phyloP scores from a whole-genome alignment of 2,113 vertebrate species.

The Microcebus jonahi region DNA sequence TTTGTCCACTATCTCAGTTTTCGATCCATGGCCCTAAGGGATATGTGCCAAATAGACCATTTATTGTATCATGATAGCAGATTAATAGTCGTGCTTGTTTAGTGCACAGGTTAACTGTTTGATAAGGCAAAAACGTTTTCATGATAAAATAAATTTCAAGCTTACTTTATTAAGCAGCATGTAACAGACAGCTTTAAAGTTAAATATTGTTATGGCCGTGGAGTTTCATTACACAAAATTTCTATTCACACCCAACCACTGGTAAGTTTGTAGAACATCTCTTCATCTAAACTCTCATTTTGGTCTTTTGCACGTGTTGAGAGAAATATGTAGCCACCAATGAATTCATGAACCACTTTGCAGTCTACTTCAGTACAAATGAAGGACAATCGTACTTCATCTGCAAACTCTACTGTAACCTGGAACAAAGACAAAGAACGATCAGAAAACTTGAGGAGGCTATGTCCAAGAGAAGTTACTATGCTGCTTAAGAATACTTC shows the following conservation, averaged over 20 bases:
- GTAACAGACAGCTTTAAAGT: conserved; percentile 86
- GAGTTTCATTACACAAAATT: conserved; percentile 67
- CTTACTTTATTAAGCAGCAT: conserved; percentile 91
- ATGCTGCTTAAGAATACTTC: neutral
- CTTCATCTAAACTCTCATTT: conserved; percentile 98
- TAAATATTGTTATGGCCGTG: conserved; percentile 84
- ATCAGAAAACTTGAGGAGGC: neutral
- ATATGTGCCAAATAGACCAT: conserved; percentile 33
- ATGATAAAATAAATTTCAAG: conserved; percentile 87
- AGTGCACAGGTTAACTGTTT: conserved; percentile 86
- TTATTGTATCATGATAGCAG: conserved; percentile 68
- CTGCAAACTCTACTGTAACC: conserved; percentile 98
- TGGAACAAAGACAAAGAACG: conserved; percentile 66
- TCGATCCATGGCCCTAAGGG: conserved; percentile 39
- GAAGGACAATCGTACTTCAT: conserved; percentile 95
- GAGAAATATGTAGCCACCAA: conserved; percentile 98
- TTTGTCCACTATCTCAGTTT: conserved; percentile 39
- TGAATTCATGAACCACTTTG: conserved; percentile 99
- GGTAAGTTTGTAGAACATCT: conserved; percentile 99
- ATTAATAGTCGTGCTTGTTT: conserved; percentile 84
- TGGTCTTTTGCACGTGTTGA: conserved; percentile 98
- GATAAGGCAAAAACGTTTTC: conserved; percentile 82
- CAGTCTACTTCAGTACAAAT: conserved; percentile 98
- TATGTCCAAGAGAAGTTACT: fast-evolving
- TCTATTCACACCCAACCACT: conserved; percentile 96